Evolutionary conservation across 2,888 invertebrate genomes (phyloP).

Genomic region (Cephalotes varians): DNA sequence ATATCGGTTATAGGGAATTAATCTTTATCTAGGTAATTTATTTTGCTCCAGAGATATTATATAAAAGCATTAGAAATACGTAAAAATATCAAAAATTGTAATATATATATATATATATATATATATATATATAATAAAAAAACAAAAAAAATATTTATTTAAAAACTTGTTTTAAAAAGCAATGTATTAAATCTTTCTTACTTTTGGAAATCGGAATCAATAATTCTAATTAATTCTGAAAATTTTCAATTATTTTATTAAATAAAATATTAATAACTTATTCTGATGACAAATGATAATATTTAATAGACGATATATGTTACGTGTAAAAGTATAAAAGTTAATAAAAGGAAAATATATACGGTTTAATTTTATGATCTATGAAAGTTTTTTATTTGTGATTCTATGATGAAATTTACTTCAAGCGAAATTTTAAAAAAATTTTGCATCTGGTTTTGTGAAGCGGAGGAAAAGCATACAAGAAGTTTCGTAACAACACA

Average conservation of each 20-base stretch:
- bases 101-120: background rate
- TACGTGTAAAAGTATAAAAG: background rate
- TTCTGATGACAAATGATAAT: background rate
- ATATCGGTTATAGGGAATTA: constrained; percentile 20
- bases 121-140: background rate
- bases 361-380: background rate
- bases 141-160: background rate
- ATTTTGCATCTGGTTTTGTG: background rate
- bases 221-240: background rate
- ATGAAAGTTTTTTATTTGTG: background rate
- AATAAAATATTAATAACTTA: no score
- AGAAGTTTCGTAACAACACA: constrained; percentile 1
- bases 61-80: constrained; percentile 12
- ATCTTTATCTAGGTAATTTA: background rate
- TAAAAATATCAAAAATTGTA: constrained; percentile 5
- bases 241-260: background rate
- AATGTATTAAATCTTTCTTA: background rate
- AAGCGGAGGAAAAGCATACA: background rate
- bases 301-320: background rate
- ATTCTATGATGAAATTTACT: constrained; percentile 7
- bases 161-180: background rate
- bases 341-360: background rate
- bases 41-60: background rate
- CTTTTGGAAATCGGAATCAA: background rate
- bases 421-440: constrained; percentile 4